A percentile compares a stretch with the other conserved stretches of the same genome.
Evolutionary conservation across 2,888 invertebrate genomes (phyloP).

Genomic region (Tetragnatha montana): DNA sequence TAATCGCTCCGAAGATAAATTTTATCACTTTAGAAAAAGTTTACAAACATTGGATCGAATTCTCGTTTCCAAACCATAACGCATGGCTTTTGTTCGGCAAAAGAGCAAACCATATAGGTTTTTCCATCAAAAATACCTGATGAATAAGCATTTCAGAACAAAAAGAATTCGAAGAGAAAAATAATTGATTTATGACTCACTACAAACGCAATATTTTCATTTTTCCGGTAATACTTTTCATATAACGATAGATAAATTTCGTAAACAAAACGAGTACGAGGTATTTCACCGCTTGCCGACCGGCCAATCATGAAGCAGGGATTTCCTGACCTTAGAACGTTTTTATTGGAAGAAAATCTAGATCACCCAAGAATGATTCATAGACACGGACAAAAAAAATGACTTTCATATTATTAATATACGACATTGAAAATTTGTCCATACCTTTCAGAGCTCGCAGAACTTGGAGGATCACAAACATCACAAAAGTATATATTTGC

Average conservation of each 20-base stretch:
- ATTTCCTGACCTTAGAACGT: conserved; percentile 38
- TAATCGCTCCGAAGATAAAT: neutral
- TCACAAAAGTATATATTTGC: conserved; percentile 77
- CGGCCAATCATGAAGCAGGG: conserved; percentile 57
- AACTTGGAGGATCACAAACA: conserved; percentile 87
- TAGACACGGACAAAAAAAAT: neutral
- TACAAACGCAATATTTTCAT: conserved; percentile 52
- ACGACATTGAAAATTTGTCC: neutral
- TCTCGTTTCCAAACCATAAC: neutral
- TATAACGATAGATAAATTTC: neutral
- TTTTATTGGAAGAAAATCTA: conserved; percentile 29
- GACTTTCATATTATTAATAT: conserved; percentile 1
- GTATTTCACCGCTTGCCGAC: conserved; percentile 45
- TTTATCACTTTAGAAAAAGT: neutral
- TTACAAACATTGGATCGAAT: neutral
- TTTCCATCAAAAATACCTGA: neutral
- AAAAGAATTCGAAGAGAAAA: neutral
- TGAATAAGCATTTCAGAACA: neutral
- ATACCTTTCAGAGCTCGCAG: conserved; percentile 93
- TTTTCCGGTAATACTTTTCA: neutral
- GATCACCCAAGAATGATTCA: conserved; percentile 27
- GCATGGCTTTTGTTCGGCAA: neutral
- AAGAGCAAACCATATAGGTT: neutral
- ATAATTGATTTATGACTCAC: conserved; percentile 24
- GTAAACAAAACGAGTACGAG: conserved; percentile 18